Conservation (phyloP, 2,888 invertebrate genomes). For the Pandemis cinnamomeana region DNA sequence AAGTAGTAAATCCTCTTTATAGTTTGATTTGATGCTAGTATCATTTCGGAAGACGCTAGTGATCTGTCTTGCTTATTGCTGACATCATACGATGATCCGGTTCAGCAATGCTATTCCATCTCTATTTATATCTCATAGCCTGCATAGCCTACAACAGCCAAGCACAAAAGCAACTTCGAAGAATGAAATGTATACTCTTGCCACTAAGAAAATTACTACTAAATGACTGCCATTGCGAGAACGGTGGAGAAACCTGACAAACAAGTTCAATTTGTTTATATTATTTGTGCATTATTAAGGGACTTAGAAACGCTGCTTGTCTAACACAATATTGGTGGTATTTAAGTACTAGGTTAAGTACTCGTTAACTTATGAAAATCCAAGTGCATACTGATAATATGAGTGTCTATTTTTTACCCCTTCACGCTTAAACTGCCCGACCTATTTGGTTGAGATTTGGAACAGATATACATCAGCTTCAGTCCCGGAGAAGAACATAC, state of each 20-base stretch:
- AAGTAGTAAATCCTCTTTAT: background rate
- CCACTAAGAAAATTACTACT: conserved; percentile 31
- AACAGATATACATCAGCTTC: too few species aligned
- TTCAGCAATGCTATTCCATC: conserved; percentile 21
- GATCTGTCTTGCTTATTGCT: conserved; percentile 28
- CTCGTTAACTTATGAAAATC: background rate
- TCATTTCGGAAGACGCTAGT: conserved; percentile 24
- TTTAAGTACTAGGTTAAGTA: background rate
- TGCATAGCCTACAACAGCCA: conserved; percentile 7
- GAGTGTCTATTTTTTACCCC: background rate
- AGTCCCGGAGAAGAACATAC: too few species aligned
- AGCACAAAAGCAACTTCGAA: conserved; percentile 11
- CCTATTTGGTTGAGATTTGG: too few species aligned
- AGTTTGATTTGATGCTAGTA: background rate
- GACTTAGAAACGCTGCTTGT: conserved; percentile 20
- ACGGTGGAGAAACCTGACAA: conserved; percentile 29
- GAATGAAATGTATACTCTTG: conserved; percentile 32
- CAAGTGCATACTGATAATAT: background rate
- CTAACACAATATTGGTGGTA: background rate
- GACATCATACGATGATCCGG: conserved; percentile 40
- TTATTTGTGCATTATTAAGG: conserved; percentile 24
- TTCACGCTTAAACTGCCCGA: background rate
- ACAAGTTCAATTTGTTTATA: conserved; percentile 22
- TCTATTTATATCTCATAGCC: conserved; percentile 35
- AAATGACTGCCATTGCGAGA: conserved; percentile 31